Percentiles rank a stretch among this genome's conserved stretches.
Conservation (phyloP, 2,888 invertebrate genomes). For the Rosalia funebris region DNA sequence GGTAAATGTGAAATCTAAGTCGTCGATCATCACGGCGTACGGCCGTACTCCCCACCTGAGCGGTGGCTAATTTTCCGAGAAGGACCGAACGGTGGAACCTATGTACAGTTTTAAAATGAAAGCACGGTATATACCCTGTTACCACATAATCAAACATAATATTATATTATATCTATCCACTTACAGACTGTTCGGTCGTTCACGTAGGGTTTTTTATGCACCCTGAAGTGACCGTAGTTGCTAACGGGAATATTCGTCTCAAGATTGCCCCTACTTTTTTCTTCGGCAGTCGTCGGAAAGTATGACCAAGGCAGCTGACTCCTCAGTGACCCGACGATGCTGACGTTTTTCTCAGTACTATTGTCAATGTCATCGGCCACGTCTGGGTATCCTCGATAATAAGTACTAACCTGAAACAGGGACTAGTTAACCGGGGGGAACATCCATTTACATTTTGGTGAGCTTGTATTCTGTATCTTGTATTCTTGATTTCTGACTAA, state of each 20-base stretch:
- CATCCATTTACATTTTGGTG: not conserved
- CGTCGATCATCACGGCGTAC: too few relatives aligned
- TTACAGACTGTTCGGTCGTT: not conserved
- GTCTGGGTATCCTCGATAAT: slow-evolving; percentile 42
- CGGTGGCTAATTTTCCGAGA: too few relatives aligned
- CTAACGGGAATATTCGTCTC: not conserved
- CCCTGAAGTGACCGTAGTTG: not conserved
- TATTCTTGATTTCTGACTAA: not conserved
- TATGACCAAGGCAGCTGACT: slow-evolving; percentile 49
- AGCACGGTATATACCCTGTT: too few relatives aligned
- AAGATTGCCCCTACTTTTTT: not conserved
- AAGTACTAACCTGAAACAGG: slow-evolving; percentile 29
- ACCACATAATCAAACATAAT: too few relatives aligned
- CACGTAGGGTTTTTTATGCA: not conserved
- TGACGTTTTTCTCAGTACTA: slow-evolving; percentile 8
- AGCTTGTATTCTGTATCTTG: not conserved
- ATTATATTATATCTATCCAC: too few relatives aligned
- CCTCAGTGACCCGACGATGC: slow-evolving; percentile 28
- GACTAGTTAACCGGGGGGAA: too few relatives aligned
- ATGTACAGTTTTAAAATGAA: too few relatives aligned
- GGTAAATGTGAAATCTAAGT: too few relatives aligned
- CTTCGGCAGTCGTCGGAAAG: slow-evolving; percentile 18
- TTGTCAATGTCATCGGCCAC: slow-evolving; percentile 34
- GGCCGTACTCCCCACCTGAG: too few relatives aligned
- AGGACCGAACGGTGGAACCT: too few relatives aligned